Evolutionary conservation across 2,113 vertebrate genomes (phyloP).

Genomic region (Pygoscelis adeliae): DNA sequence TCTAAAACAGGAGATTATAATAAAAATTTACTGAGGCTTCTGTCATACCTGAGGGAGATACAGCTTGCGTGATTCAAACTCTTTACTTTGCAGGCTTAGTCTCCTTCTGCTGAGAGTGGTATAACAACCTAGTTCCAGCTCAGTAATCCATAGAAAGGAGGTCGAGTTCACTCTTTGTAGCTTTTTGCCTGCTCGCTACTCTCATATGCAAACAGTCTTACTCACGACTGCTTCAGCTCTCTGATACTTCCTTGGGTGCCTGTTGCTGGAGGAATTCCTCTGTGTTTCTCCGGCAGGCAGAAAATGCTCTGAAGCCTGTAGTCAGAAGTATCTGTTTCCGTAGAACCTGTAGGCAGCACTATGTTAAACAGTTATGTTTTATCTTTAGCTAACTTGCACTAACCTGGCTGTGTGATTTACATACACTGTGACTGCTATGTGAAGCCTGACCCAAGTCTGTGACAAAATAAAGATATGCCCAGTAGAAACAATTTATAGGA

Average conservation of each 20-base stretch:
- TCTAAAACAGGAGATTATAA: not conserved
- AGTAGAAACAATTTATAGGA: not conserved
- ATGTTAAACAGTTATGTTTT: not conserved
- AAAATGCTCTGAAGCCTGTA: not conserved
- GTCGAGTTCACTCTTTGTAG: not conserved
- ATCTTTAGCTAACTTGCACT: not conserved
- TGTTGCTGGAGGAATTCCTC: not conserved
- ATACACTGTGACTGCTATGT: fast-evolving
- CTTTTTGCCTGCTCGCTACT: not conserved
- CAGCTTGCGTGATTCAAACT: not conserved
- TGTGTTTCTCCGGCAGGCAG: not conserved
- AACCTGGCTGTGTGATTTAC: not conserved
- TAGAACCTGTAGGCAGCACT: not conserved
- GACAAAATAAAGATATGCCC: not conserved
- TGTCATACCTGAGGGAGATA: not conserved
- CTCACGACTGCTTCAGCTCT: not conserved
- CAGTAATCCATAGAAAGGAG: not conserved
- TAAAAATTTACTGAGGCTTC: not conserved
- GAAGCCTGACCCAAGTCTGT: not conserved
- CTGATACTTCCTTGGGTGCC: not conserved
- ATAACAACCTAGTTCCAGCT: not conserved
- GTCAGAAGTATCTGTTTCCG: not conserved
- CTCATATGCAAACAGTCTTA: not conserved
- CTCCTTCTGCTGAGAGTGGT: not conserved
- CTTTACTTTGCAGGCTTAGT: not conserved